Percentiles rank a stretch among this genome's conserved stretches.
Conservation (phyloP, 2,113 vertebrate genomes). For the Muntiacus reevesi region DNA sequence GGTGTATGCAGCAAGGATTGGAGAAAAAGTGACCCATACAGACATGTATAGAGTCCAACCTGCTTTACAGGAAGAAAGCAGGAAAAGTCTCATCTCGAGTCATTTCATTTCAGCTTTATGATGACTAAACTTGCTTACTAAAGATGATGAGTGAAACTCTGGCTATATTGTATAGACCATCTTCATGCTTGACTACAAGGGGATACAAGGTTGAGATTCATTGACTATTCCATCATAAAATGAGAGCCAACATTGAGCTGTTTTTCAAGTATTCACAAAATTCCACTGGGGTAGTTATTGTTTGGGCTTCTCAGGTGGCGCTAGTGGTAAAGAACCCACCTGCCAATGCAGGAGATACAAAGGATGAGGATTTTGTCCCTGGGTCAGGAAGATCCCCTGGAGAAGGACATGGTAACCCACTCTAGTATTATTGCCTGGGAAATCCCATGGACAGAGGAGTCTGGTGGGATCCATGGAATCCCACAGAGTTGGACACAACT, state of each 20-base stretch:
- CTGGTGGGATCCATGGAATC: neutral
- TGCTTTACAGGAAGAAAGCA: neutral
- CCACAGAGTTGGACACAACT: neutral
- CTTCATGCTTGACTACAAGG: neutral
- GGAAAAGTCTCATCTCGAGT: neutral
- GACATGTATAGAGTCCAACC: accelerated
- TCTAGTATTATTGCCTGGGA: neutral
- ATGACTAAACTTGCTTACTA: neutral
- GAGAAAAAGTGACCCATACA: neutral
- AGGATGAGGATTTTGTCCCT: neutral
- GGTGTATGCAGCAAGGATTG: neutral
- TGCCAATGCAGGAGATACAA: neutral
- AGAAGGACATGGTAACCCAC: neutral
- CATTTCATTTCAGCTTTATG: neutral
- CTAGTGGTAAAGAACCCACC: neutral
- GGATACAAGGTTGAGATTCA: neutral
- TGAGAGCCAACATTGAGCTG: neutral
- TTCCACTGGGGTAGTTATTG: neutral
- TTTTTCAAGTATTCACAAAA: neutral
- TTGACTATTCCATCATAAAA: neutral
- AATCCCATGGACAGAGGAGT: neutral
- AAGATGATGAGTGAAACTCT: neutral
- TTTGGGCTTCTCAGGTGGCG: neutral
- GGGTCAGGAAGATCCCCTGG: neutral
- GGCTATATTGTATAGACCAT: neutral